Percentiles rank a stretch among this genome's conserved stretches.
These are phyloP conservation scores for Rhea pennata DNA, from an alignment of 2,113 vertebrate species.

Conservation along the genomic window DNA sequence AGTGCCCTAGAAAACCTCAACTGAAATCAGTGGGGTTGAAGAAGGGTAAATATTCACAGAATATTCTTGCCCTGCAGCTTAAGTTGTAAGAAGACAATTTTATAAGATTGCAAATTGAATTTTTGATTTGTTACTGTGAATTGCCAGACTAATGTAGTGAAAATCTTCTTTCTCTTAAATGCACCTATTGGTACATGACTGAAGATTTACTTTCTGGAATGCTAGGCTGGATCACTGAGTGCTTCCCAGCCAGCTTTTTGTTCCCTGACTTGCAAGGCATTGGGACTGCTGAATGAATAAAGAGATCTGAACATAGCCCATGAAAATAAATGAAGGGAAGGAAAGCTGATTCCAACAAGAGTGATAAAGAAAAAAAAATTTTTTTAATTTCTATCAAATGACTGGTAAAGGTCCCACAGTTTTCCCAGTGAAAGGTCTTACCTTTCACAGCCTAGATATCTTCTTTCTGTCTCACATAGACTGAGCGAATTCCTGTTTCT, in stretches of 20 bases:
- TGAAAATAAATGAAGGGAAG: background rate
- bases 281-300: background rate
- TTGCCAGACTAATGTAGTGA: background rate
- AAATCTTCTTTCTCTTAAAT: background rate
- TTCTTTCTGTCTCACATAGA: background rate
- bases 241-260: rapidly evolving
- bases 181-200: background rate
- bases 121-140: background rate
- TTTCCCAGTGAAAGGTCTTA: background rate
- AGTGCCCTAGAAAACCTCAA: background rate
- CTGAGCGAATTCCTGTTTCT: background rate
- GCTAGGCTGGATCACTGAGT: background rate
- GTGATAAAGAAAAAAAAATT: background rate
- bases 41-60: background rate
- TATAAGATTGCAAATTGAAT: background rate
- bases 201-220: background rate
- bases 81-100: background rate
- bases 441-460: background rate
- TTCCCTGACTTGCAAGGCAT: rapidly evolving
- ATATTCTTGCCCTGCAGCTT: background rate
- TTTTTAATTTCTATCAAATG: background rate
- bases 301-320: background rate
- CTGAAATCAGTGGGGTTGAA: background rate
- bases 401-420: background rate
- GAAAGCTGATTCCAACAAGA: background rate